These are phyloP conservation scores for Danionella cerebrum DNA, from an alignment of 2,113 vertebrate species.

Conservation along the genomic window DNA sequence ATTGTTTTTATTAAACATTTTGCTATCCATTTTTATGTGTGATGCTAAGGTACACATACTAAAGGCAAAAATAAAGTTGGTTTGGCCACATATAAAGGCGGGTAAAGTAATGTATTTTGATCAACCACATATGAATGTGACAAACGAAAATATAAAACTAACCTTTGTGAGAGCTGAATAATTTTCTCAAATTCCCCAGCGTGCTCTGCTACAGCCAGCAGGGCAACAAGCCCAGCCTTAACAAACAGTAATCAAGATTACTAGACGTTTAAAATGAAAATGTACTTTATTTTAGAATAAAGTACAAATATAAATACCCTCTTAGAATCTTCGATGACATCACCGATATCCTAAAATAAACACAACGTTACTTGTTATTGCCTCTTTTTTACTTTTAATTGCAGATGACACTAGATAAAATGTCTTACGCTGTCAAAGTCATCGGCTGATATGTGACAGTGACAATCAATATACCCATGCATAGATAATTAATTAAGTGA, in stretches of 20 bases:
- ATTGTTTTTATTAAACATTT: too few relatives aligned
- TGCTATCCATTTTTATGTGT: too few relatives aligned
- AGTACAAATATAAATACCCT: conserved; percentile 54
- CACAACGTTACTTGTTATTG: too few relatives aligned
- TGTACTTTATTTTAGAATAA: not conserved
- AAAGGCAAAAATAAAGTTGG: too few relatives aligned
- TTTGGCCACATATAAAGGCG: too few relatives aligned
- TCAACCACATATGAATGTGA: too few relatives aligned
- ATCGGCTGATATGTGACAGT: conserved; percentile 65
- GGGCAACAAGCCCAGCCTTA: conserved; percentile 73
- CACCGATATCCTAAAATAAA: conserved; percentile 70
- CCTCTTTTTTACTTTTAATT: too few relatives aligned
- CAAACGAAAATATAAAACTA: conserved; percentile 2
- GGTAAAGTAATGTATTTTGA: too few relatives aligned
- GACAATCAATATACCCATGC: conserved; percentile 60
- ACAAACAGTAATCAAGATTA: not conserved
- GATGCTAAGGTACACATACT: too few relatives aligned
- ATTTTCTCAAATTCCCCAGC: conserved; percentile 83
- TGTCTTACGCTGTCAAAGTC: conserved; percentile 59
- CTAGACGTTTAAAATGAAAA: not conserved
- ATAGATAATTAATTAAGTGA: too few relatives aligned
- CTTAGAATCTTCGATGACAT: conserved; percentile 73
- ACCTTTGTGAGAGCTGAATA: conserved; percentile 81
- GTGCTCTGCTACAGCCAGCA: conserved; percentile 84
- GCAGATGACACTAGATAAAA: too few relatives aligned